These are phyloP conservation scores for Acanthornis magna DNA, from an alignment of 2,797 vertebrate species.

Conservation along the genomic window DNA sequence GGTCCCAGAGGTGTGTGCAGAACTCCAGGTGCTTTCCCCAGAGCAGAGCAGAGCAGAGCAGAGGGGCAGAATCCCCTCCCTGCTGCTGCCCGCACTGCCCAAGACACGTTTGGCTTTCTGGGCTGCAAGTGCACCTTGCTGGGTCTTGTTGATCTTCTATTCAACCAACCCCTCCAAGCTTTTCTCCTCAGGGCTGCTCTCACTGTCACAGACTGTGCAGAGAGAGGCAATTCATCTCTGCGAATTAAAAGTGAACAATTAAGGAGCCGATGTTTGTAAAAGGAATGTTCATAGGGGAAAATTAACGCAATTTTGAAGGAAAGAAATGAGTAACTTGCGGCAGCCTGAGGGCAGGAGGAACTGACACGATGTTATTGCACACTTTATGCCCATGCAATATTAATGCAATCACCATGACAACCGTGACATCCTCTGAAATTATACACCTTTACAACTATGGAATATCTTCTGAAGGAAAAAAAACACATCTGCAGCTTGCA, in stretches of 20 bases:
- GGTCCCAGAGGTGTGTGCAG: neutral
- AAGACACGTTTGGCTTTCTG: neutral
- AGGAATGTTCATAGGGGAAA: neutral
- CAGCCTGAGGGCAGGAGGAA: constrained; percentile 55
- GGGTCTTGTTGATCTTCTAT: neutral
- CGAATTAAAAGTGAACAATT: constrained; percentile 25
- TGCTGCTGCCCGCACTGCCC: neutral
- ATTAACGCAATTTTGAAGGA: constrained; percentile 5
- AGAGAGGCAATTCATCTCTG: neutral
- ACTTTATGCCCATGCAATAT: constrained; percentile 49
- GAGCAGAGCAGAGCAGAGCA: neutral
- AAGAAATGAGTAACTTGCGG: constrained; percentile 35
- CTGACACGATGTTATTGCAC: constrained; percentile 40
- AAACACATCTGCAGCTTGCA: neutral
- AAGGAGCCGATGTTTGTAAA: constrained; percentile 20
- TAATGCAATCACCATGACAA: constrained; percentile 75
- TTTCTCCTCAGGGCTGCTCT: neutral
- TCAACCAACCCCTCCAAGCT: neutral
- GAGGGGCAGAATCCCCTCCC: neutral
- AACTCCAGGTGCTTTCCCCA: neutral
- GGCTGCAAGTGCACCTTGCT: neutral
- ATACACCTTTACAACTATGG: constrained; percentile 64
- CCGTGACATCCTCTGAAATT: constrained; percentile 54
- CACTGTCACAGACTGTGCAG: neutral
- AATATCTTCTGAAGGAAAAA: constrained; percentile 45